phyloP scores from a whole-genome alignment of 92 coral and sea anemone genomes.

The Pocillopora grandis region DNA sequence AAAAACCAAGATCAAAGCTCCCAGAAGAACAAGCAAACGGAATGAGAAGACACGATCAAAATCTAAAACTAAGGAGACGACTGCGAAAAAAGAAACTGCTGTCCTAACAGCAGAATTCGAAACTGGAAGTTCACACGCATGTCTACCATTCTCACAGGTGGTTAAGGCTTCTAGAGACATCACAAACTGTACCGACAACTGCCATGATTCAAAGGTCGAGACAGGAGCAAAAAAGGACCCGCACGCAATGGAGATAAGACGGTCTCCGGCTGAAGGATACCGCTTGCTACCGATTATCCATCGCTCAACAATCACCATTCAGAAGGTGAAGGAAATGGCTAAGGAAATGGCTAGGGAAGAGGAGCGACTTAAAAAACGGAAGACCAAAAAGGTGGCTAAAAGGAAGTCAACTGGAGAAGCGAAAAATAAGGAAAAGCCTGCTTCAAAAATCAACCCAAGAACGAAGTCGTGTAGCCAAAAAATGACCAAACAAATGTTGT shows the following conservation, averaged over 20 bases:
- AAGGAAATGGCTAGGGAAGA: conserved; percentile 5
- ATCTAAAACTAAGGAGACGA: background rate
- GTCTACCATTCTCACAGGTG: background rate
- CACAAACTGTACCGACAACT: too few species aligned
- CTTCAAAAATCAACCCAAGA: background rate
- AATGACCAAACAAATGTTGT: background rate
- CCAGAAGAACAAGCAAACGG: too few species aligned
- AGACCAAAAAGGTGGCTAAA: background rate
- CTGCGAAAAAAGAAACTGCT: background rate
- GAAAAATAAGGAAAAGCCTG: background rate
- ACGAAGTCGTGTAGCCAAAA: background rate
- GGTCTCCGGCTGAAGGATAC: background rate
- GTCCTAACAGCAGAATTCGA: background rate
- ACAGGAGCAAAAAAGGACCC: too few species aligned
- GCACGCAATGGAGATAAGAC: background rate
- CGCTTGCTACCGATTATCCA: background rate
- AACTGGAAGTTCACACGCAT: background rate
- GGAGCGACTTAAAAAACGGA: background rate
- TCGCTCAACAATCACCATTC: background rate
- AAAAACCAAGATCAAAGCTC: background rate
- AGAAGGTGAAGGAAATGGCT: background rate
- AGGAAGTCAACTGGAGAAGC: background rate
- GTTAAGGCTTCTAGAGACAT: too few species aligned
- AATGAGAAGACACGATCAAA: background rate
- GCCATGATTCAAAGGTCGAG: too few species aligned